These are phyloP conservation scores for Embiotoca jacksoni DNA, from an alignment of 2,113 vertebrate species.

Conservation along the genomic window DNA sequence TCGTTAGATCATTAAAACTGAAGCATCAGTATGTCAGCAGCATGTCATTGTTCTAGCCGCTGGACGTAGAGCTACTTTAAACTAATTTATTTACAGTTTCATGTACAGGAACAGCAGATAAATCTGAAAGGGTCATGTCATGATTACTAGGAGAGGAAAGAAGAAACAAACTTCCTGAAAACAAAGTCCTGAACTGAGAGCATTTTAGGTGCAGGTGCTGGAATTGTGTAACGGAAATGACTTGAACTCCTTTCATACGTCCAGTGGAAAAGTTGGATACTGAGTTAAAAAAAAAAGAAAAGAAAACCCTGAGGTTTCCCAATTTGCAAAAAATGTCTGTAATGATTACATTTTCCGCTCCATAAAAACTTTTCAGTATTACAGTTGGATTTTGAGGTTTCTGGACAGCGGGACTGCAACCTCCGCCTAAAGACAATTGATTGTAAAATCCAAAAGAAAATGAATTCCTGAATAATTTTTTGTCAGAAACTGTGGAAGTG, in stretches of 20 bases:
- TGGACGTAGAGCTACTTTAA: no score
- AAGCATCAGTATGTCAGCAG: no score
- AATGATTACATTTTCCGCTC: slow-evolving; percentile 45
- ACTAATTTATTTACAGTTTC: no score
- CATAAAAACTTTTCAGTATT: slow-evolving; percentile 25
- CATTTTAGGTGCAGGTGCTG: slow-evolving; percentile 25
- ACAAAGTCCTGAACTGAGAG: not conserved
- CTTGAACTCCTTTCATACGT: slow-evolving; percentile 16
- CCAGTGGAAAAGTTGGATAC: slow-evolving; percentile 13
- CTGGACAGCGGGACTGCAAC: not conserved
- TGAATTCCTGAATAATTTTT: slow-evolving; percentile 15
- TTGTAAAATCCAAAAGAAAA: slow-evolving; percentile 26
- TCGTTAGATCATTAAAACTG: no score
- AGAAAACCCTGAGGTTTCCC: not conserved
- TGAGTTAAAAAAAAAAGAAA: not conserved
- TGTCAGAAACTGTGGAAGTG: slow-evolving; percentile 12
- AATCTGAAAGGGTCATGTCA: no score
- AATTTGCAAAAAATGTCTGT: slow-evolving; percentile 7
- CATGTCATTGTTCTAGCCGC: no score
- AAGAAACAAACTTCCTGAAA: not conserved
- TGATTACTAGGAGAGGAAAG: not conserved
- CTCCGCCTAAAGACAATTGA: slow-evolving; percentile 40
- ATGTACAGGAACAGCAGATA: no score
- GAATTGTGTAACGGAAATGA: not conserved
- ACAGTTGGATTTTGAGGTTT: not conserved